Evolutionary conservation across 2,797 vertebrate genomes (phyloP), one percentile per base, ranked within the genome.

Genomic region (Sibirionetta formosa): DNA sequence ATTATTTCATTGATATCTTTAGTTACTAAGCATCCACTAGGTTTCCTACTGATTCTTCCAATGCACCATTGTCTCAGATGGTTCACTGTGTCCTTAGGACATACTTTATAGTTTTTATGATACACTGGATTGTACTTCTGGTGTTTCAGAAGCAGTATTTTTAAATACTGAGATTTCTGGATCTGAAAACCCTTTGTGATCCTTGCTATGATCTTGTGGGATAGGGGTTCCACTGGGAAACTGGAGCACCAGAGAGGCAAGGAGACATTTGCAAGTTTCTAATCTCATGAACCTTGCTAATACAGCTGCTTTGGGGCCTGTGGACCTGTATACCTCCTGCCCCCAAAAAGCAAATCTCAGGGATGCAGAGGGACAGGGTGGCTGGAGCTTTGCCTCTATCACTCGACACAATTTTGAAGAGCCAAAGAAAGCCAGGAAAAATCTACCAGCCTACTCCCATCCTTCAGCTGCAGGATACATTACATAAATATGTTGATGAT

Each of bases 291-390:
- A 90, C 12, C 31, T 36, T 83, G 19, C 4, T 73, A 33, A 7
- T 33, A 38, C 14, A 81, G 20, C 26, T 42, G 6, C 51, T 3
- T 20, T 53, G 64, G 5, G 17, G 5, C 6, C 15, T 0, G 0
- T 8, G 35, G 35, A 36, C 11, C 15, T 82, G 19, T n/a, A 51
- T 3, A 4, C 3, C 16, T 75, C 24, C 8, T 57, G 23, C 4
- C 20, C 26, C 8, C 11, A 23, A 31, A 57, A 85, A 66, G 4
- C 22, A 53, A 54, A 63, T 20, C 27, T 60, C 24, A 27, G 48
- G 14, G 23, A 75, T 3, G 5, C 16, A 33, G 17, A 46, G 23
- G 12, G 4, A 29, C 6, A 3, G 0, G 1, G 3, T 16, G 27
- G 54, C 24, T 14, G 0, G 3, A 68, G 27, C 12, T 44, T 82